Evolutionary conservation across 2,888 invertebrate species (phyloP), one percentile per base, ranked within the genome.

Genomic region (Coecobrya sp.): DNA sequence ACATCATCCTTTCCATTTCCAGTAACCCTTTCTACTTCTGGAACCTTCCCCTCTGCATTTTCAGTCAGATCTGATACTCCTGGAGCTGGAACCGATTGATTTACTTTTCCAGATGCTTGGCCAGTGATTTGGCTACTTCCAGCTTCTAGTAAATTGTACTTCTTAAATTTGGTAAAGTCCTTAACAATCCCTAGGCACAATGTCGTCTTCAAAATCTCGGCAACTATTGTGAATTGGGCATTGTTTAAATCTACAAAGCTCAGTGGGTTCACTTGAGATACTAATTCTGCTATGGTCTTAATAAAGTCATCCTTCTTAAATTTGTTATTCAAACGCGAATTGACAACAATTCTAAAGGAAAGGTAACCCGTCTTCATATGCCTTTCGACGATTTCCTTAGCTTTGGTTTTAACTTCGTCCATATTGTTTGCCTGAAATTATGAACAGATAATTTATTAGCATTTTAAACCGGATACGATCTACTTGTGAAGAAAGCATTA

Each of bases 131-230:
- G 68, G 25, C 22, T 25, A 25, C 45, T 30, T 76, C 94, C 84
- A 95, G 89, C 95, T 95, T 98, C 98, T 92, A 97, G 96, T 92
- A 99, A 96, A 96, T 99, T 99, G 96, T 98, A 99, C 95, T 98
- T 99, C 95, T 97, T 97, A 95, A 97, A 97, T 93, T 97, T 97
- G 95, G 97, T 96, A 96, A 98, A 99, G 95, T 98, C 97, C 42
- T 97, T 97, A 42, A 98, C 97, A 89, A 99, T 97, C 93, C 98
- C 97, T 11, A 99, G 95, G 94, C 98, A 97, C 95, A 98, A 98
- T 95, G 97, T 96, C 30, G 97, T 97, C 95, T 97, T 97, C 79
- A 99, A 97, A 68, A 99, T 96, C 96, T 99, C 99, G 45, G 99
- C 97, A 93, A 98, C 96, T 82, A 99, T 96, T 5, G 98, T 97